phyloP scores from a whole-genome alignment of 1,140 invertebrate genomes.

The Drosophila insularis region DNA sequence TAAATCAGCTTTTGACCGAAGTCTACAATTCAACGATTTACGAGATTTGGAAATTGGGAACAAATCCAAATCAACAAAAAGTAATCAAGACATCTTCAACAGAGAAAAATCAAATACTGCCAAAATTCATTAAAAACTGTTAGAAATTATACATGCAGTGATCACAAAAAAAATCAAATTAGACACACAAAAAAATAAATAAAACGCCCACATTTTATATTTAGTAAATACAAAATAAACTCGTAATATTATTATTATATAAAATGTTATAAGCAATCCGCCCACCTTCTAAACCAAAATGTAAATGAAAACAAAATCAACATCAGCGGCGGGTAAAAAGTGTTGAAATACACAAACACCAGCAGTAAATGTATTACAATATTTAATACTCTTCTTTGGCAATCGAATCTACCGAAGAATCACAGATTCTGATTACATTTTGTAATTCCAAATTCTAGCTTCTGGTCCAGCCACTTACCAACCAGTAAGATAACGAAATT shows the following conservation, averaged over 20 bases:
- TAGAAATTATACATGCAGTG: slow-evolving; percentile 27
- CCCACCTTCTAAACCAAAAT: slow-evolving; percentile 27
- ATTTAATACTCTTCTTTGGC: too few relatives aligned
- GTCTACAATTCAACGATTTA: background rate
- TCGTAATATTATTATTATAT: slow-evolving; percentile 46
- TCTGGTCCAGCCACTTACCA: too few relatives aligned
- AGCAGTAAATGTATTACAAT: background rate
- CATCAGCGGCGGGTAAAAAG: slow-evolving; percentile 30
- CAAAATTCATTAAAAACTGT: slow-evolving; percentile 45
- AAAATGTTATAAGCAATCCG: slow-evolving; percentile 50
- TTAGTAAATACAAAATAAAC: slow-evolving; percentile 20
- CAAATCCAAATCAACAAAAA: background rate
- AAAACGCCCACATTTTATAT: slow-evolving; percentile 48
- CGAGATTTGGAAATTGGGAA: slow-evolving; percentile 1
- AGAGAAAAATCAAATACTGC: slow-evolving; percentile 48
- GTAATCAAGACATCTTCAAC: slow-evolving; percentile 28
- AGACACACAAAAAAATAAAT: background rate
- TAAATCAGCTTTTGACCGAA: slow-evolving; percentile 28
- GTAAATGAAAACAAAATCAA: background rate
- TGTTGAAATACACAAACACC: slow-evolving; percentile 31
- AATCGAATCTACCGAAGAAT: too few relatives aligned
- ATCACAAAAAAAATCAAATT: slow-evolving; percentile 16
- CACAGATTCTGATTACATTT: too few relatives aligned
- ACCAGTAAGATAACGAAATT: too few relatives aligned
- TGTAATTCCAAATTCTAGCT: too few relatives aligned